phyloP scores from a whole-genome alignment of 2,888 invertebrate genomes.

The Dryococelus australis region DNA sequence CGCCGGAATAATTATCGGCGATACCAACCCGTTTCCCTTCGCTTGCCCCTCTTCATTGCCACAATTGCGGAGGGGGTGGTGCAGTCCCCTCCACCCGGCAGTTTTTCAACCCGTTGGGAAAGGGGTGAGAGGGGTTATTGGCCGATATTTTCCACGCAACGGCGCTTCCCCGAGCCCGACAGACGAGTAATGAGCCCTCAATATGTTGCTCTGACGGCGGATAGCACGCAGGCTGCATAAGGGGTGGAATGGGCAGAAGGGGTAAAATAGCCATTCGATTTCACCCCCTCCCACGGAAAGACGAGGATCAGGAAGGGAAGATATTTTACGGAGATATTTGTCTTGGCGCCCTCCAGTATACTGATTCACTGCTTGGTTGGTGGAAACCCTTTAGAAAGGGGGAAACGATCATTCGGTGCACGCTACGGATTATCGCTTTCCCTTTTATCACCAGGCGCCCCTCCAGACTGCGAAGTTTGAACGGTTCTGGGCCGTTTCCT shows the following conservation, averaged over 20 bases:
- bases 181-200: neutral
- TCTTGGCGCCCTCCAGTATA: neutral
- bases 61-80: too few species aligned
- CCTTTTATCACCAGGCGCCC: neutral
- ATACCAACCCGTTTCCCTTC: neutral
- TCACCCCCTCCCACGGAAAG: neutral
- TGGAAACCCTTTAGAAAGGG: neutral
- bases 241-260: neutral
- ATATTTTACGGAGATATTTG: neutral
- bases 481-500: neutral
- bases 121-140: neutral
- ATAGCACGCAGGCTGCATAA: neutral
- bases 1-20: slow-evolving; percentile 1
- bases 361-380: neutral
- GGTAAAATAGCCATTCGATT: neutral
- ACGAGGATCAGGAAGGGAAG: neutral
- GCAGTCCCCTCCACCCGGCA: neutral
- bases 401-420: neutral
- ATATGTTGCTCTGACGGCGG: neutral
- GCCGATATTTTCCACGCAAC: neutral
- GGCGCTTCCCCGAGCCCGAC: neutral
- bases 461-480: neutral
- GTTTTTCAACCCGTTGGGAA: neutral
- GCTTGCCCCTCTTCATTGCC: too few species aligned
- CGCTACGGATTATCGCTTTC: neutral